Base-by-base conservation (phyloP, 2,888 invertebrate species). In the Oscheius sp. region DNA sequence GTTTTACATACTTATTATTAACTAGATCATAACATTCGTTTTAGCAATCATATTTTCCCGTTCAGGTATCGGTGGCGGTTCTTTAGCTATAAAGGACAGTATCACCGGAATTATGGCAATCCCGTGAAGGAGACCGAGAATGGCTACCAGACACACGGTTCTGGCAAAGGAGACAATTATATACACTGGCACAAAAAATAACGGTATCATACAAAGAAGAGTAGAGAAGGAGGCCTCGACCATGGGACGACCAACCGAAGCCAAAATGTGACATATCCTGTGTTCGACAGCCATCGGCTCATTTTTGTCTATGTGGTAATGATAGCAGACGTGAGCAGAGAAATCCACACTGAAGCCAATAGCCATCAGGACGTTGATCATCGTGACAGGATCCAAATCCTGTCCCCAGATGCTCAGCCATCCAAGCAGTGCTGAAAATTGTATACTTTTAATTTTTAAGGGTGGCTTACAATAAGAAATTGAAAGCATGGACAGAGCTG, bases 301-400 rank as follows among this genome's bases (percentile, higher is more conserved):
- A 13, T 75, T 65, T 13, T 74, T 33, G 5, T 73, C 76, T 47
- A 76, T 74, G 70, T 82, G 80, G 66, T 95, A 96, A 0, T 95
- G 95, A 89, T 96, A 96, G 88, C 95, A 95, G 80, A 96, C 96
- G 89, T 96, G 96, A 1, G 96, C 96, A 0, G 95, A 95, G 65
- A 95, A 96, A 89, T 96, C 96, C 0, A 96, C 95, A 10, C 95
- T 95, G 91, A 96, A 96, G 70, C 96, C 96, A 77, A 96, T 95
- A 29, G 87, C 86, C 84, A 87, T 84, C 13, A 87, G 74, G 2
- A 87, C 81, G 33, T 85, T 84, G 48, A 86, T 85, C 84, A 87
- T 85, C 10, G 84, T 84, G 7, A 87, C 83, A 4, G 87, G 87
- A 65, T 87, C 87, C 50, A 87, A 66, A 51, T 84, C 83, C 32